Evolutionary conservation across 2,888 invertebrate species (phyloP).

Genomic region (Lydus trimaculatus): DNA sequence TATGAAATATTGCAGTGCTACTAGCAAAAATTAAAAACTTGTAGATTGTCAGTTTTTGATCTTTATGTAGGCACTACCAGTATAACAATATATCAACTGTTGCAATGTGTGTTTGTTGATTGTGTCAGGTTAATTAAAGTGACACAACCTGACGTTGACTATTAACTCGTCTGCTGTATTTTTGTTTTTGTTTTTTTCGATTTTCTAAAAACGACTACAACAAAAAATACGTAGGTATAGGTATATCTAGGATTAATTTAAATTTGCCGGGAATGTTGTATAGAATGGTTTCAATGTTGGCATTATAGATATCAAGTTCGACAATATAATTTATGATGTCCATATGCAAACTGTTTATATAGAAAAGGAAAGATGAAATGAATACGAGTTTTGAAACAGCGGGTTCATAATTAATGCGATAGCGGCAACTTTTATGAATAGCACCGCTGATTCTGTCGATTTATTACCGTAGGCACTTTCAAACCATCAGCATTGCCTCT

Average conservation of each 20-base stretch:
- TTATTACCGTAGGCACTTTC: constrained; percentile 59
- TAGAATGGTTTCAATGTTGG: constrained; percentile 42
- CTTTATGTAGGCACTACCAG: background rate
- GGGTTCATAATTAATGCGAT: constrained; percentile 59
- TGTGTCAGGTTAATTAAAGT: constrained; percentile 10
- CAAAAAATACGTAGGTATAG: background rate
- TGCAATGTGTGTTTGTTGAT: background rate
- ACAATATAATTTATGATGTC: constrained; percentile 58
- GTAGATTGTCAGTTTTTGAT: constrained; percentile 7
- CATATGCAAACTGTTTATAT: constrained; percentile 56
- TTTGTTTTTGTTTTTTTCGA: background rate
- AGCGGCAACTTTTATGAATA: constrained; percentile 61
- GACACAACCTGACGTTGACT: constrained; percentile 35
- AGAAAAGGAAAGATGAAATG: constrained; percentile 38
- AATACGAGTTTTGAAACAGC: constrained; percentile 46
- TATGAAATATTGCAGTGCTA: background rate
- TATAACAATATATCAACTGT: constrained; percentile 5
- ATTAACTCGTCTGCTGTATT: constrained; percentile 49
- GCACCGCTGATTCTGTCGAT: constrained; percentile 59
- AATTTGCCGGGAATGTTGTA: constrained; percentile 55
- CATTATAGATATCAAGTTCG: constrained; percentile 50
- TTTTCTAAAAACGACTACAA: constrained; percentile 30
- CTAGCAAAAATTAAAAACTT: background rate
- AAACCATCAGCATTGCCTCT: constrained; percentile 50
- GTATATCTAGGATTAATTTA: constrained; percentile 42